These are phyloP conservation scores for Chelonus formosanus DNA, from an alignment of 2,888 invertebrate species.

Conservation along the genomic window DNA sequence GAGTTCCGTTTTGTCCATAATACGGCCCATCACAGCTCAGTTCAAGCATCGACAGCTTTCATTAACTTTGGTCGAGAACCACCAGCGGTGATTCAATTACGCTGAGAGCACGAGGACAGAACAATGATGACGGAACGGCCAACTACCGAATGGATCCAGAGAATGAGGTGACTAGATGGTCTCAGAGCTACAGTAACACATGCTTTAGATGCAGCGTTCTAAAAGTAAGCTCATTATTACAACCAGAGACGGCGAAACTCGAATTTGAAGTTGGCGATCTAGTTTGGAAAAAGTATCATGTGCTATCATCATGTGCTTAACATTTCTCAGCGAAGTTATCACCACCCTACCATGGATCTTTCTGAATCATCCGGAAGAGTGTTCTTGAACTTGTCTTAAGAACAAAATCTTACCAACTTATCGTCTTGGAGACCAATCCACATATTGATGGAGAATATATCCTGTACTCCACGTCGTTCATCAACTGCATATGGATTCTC, in stretches of 20 bases:
- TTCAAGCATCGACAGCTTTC: conserved; percentile 38
- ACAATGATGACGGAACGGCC: not conserved
- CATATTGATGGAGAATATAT: too few relatives aligned
- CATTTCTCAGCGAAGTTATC: too few relatives aligned
- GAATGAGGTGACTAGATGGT: not conserved
- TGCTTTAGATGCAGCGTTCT: not conserved
- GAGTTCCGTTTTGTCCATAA: conserved; percentile 37
- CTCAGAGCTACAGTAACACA: not conserved
- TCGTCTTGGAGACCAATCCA: too few relatives aligned
- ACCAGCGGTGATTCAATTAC: not conserved
- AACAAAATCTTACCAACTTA: too few relatives aligned
- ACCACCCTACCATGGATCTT: too few relatives aligned
- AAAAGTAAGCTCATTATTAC: conserved; percentile 1
- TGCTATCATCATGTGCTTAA: too few relatives aligned
- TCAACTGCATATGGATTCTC: too few relatives aligned
- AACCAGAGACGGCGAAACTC: not conserved
- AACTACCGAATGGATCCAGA: not conserved
- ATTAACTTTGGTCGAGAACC: conserved; percentile 38
- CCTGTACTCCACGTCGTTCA: too few relatives aligned
- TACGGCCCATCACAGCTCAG: conserved; percentile 37
- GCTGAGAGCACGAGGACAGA: not conserved
- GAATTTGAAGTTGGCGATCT: not conserved
- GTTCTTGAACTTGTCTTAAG: too few relatives aligned
- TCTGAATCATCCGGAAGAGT: too few relatives aligned
- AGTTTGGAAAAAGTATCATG: not conserved